Evolutionary conservation across 2,797 vertebrate species (phyloP).

Genomic region (Astyanax mexicanus): DNA sequence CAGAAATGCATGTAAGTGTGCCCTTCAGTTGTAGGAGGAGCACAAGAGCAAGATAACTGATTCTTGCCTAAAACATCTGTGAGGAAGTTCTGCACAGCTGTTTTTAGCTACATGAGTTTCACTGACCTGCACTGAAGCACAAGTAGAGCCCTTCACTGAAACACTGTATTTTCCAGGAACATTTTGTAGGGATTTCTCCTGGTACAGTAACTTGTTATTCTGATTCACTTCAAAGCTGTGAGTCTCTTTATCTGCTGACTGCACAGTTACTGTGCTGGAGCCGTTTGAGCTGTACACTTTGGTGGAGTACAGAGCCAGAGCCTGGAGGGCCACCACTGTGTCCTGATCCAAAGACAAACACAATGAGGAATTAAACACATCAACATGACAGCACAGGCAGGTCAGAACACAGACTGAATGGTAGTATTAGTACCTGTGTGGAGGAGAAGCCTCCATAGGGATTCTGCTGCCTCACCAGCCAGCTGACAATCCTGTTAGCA

Average conservation of each 20-base stretch:
- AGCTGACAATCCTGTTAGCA: constrained; percentile 43
- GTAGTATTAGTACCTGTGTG: constrained; percentile 78
- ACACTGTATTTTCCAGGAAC: constrained; percentile 65
- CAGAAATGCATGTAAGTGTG: no score
- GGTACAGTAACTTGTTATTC: constrained; percentile 71
- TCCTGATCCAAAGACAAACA: constrained; percentile 64
- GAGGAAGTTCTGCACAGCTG: no score
- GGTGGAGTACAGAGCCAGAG: constrained; percentile 82
- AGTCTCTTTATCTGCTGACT: constrained; percentile 63
- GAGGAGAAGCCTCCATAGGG: constrained; percentile 84
- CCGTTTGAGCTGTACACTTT: constrained; percentile 76
- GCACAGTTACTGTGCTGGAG: constrained; percentile 66
- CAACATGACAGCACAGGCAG: no score
- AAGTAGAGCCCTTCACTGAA: constrained; percentile 69
- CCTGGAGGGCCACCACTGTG: constrained; percentile 86
- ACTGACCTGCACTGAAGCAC: constrained; percentile 51
- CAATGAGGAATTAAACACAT: neutral
- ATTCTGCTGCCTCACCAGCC: constrained; percentile 82
- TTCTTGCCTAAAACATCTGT: no score
- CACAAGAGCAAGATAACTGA: no score
- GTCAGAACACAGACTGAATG: no score
- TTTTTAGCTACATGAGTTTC: no score
- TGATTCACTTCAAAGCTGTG: constrained; percentile 65
- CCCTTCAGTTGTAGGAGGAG: no score
- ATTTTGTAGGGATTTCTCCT: constrained; percentile 64